These are phyloP conservation scores for Coreius guichenoti DNA, from an alignment of 2,797 vertebrate genomes.

Conservation along the genomic window DNA sequence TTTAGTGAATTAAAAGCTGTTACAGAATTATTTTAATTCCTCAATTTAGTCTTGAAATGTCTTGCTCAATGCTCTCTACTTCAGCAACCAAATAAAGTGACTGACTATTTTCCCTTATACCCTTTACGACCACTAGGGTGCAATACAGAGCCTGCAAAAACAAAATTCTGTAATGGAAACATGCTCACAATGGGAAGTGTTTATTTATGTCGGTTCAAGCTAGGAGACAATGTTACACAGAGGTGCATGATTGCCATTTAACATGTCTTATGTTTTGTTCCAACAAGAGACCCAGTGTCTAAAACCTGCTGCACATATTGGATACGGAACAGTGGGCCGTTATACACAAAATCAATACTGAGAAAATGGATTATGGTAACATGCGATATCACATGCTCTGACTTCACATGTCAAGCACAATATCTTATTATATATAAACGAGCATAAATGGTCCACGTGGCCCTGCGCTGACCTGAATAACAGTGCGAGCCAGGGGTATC, in stretches of 20 bases:
- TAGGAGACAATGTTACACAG: conserved; percentile 36
- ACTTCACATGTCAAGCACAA: not conserved
- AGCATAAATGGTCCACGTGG: not conserved
- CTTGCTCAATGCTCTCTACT: not conserved
- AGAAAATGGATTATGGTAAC: conserved; percentile 1
- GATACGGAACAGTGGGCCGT: conserved; percentile 20
- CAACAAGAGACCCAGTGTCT: conserved; percentile 45
- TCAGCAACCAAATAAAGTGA: not conserved
- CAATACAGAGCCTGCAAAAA: conserved; percentile 45
- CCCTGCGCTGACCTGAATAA: conserved; percentile 66
- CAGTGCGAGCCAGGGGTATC: conserved; percentile 73
- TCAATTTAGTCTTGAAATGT: not conserved
- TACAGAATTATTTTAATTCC: not conserved
- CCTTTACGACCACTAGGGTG: conserved; percentile 54
- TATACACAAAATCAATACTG: conserved; percentile 11
- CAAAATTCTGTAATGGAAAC: conserved; percentile 46
- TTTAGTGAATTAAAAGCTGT: not conserved
- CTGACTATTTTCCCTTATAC: not conserved
- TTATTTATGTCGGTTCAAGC: conserved; percentile 52
- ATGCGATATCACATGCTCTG: conserved; percentile 23
- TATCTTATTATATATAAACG: not conserved
- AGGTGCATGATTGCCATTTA: conserved; percentile 25
- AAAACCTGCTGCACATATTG: conserved; percentile 10
- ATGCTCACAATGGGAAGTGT: conserved; percentile 43
- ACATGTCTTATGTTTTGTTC: conserved; percentile 15